Conservation (phyloP, 1,140 invertebrate species). For the Drosophila bocqueti region DNA sequence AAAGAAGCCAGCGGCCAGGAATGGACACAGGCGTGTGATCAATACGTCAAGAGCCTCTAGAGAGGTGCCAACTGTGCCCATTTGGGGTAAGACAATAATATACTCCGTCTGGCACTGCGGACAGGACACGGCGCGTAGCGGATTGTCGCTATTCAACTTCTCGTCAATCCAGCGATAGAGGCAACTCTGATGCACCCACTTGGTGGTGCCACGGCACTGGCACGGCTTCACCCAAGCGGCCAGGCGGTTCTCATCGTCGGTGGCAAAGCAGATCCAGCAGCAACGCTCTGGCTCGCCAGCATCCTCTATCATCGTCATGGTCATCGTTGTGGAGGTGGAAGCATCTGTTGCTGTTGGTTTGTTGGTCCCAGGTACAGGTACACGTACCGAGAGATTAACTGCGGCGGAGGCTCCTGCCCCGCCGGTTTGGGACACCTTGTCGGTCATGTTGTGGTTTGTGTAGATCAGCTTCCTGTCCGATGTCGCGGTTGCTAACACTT, state of each 20-base stretch:
- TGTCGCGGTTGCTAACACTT: background rate
- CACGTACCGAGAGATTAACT: background rate
- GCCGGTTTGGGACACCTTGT: background rate
- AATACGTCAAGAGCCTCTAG: slow-evolving; percentile 94
- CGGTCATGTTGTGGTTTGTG: background rate
- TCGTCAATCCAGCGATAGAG: slow-evolving; percentile 99
- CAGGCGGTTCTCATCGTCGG: slow-evolving; percentile 95
- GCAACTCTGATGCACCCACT: slow-evolving; percentile 98
- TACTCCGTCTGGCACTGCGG: slow-evolving; percentile 98
- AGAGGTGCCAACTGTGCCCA: slow-evolving; percentile 92
- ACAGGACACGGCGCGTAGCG: slow-evolving; percentile 91
- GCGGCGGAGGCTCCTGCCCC: background rate
- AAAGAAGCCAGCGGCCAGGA: slow-evolving; percentile 95
- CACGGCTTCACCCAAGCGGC: slow-evolving; percentile 98
- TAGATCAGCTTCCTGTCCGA: background rate
- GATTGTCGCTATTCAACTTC: slow-evolving; percentile 94
- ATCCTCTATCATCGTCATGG: background rate
- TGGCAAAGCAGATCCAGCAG: slow-evolving; percentile 99
- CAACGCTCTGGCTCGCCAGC: slow-evolving; percentile 85
- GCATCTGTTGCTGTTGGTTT: background rate
- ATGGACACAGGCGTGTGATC: slow-evolving; percentile 95
- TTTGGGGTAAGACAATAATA: slow-evolving; percentile 96
- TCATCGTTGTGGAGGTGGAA: background rate
- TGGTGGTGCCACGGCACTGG: slow-evolving; percentile 97
- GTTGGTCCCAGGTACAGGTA: background rate